Evolutionary conservation across 2,888 invertebrate species (phyloP).

Genomic region (Eupithecia inturbata): DNA sequence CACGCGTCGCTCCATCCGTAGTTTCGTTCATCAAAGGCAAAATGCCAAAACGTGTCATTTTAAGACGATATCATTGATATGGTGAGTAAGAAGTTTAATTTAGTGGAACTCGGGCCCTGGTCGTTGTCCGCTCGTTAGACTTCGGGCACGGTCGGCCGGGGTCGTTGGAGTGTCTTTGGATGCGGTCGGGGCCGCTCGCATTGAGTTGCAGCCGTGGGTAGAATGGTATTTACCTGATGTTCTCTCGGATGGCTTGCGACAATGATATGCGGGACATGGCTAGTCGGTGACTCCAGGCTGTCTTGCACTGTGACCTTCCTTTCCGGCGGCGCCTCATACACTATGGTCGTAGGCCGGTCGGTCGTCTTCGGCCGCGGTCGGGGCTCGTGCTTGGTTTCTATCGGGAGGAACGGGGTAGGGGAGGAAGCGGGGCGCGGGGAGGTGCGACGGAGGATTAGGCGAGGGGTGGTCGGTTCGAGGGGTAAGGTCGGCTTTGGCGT

Average conservation of each 20-base stretch:
- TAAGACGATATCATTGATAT: no score
- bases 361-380: constrained; percentile 61
- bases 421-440: constrained; percentile 58
- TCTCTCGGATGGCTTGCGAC: constrained; percentile 90
- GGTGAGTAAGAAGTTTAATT: no score
- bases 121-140: no score
- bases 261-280: constrained; percentile 83
- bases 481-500: constrained; percentile 40
- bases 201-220: no score
- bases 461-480: constrained; percentile 49
- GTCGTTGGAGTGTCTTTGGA: constrained; percentile 44
- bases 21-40: no score
- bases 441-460: constrained; percentile 56
- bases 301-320: constrained; percentile 67
- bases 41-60: no score
- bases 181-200: constrained; percentile 52
- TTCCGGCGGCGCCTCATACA: constrained; percentile 71
- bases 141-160: no score
- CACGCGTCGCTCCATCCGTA: no score
- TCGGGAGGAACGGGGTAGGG: constrained; percentile 56
- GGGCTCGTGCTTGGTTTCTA: constrained; percentile 39
- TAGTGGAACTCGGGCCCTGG: no score
- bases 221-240: constrained; percentile 86
- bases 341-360: constrained; percentile 70
- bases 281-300: constrained; percentile 72